phyloP scores from a whole-genome alignment of 2,888 invertebrate genomes.

The Diarsia rubi region DNA sequence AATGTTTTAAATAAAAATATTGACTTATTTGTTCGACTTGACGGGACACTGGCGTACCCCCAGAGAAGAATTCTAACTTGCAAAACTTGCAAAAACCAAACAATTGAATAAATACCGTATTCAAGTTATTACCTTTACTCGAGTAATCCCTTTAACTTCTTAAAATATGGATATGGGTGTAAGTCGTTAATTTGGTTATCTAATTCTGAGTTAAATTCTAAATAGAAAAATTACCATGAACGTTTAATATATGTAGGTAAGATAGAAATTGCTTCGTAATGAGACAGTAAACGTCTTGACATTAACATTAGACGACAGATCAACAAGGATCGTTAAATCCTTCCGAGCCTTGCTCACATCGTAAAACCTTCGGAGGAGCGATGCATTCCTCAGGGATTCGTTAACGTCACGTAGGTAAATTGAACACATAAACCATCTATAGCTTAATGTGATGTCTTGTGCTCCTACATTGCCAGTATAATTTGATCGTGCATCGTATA shows the following conservation, averaged over 20 bases:
- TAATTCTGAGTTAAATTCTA: too few species aligned
- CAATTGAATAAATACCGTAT: too few species aligned
- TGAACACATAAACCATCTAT: background rate
- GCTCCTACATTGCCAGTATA: background rate
- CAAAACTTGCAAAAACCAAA: too few species aligned
- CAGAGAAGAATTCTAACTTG: too few species aligned
- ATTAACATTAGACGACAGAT: slow-evolving; percentile 24
- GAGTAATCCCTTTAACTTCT: too few species aligned
- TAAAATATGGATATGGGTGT: too few species aligned
- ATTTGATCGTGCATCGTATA: background rate
- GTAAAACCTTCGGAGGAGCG: slow-evolving; percentile 19
- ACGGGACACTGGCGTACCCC: too few species aligned
- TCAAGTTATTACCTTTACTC: too few species aligned
- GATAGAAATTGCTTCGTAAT: background rate
- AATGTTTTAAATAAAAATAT: too few species aligned
- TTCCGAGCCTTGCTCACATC: slow-evolving; percentile 18
- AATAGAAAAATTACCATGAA: too few species aligned
- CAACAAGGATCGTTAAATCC: slow-evolving; percentile 25
- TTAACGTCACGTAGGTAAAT: slow-evolving; percentile 5
- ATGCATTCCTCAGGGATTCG: slow-evolving; percentile 27
- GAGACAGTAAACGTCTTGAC: background rate
- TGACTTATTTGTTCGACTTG: too few species aligned
- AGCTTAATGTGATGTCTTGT: background rate
- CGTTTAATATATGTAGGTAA: background rate
- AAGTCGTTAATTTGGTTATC: too few species aligned